Evolutionary conservation across 2,113 vertebrate genomes (phyloP).

Genomic region (Girardinichthys multiradiatus): DNA sequence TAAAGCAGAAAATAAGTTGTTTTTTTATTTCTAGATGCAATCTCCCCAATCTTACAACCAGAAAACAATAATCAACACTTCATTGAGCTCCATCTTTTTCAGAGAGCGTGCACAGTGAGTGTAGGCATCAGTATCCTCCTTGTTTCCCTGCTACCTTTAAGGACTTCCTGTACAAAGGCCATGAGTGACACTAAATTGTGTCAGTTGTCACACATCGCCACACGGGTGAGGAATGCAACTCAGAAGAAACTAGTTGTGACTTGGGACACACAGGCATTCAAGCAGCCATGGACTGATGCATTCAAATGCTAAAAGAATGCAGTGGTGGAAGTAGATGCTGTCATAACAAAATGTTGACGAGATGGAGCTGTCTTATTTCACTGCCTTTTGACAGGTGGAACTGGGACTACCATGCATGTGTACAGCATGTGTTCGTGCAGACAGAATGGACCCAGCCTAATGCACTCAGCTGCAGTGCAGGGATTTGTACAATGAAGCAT

Average conservation of each 20-base stretch:
- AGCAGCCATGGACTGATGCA: conserved; percentile 35
- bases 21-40: neutral
- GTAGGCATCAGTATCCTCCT: conserved; percentile 45
- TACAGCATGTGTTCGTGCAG: conserved; percentile 35
- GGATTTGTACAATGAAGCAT: conserved; percentile 52
- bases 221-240: conserved; percentile 56
- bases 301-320: conserved; percentile 56
- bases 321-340: conserved; percentile 53
- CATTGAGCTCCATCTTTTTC: conserved; percentile 28
- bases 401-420: conserved; percentile 23
- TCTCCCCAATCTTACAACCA: conserved; percentile 36
- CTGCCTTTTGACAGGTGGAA: conserved; percentile 54
- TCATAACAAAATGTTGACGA: conserved; percentile 51
- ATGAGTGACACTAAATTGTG: conserved; percentile 70
- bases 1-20: neutral
- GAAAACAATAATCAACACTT: conserved; percentile 25
- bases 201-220: conserved; percentile 74
- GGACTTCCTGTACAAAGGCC: conserved; percentile 61
- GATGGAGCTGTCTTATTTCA: conserved; percentile 58
- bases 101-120: conserved; percentile 35
- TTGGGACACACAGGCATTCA: conserved; percentile 57
- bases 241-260: conserved; percentile 39
- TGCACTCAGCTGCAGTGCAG: conserved; percentile 30
- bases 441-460: conserved; percentile 17
- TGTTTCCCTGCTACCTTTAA: conserved; percentile 56